Conservation (phyloP, 1,140 invertebrate species). For the Panulirus ornatus region DNA sequence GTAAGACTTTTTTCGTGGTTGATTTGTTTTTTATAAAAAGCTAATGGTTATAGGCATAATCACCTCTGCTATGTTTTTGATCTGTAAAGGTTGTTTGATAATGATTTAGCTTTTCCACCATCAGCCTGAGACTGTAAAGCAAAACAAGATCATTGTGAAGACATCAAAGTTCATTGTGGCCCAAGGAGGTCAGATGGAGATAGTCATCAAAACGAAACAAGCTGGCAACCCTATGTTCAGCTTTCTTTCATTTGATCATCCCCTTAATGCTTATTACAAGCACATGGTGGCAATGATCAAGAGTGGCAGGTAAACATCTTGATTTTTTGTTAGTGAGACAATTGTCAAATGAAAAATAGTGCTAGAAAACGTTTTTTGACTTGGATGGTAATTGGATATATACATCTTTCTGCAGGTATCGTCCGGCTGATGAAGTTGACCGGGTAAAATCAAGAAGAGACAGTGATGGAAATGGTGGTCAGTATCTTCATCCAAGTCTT, state of each 20-base stretch:
- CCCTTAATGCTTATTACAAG: constrained; percentile 94
- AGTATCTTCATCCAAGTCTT: constrained; percentile 91
- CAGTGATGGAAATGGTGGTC: constrained; percentile 80
- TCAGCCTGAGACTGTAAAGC: constrained; percentile 94
- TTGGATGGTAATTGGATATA: background rate
- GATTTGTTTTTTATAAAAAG: no score
- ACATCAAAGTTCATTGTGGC: constrained; percentile 95
- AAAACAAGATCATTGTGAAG: constrained; percentile 96
- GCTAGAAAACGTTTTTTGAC: no score
- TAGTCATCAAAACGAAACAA: constrained; percentile 98
- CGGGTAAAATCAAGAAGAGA: constrained; percentile 77
- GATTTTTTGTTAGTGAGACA: no score
- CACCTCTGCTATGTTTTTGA: no score
- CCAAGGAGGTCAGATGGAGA: constrained; percentile 98
- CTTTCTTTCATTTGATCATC: constrained; percentile 92
- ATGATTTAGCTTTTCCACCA: constrained; percentile 77
- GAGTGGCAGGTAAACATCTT: constrained; percentile 84
- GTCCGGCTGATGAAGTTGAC: constrained; percentile 76
- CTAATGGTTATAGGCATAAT: no score
- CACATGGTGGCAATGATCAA: constrained; percentile 90
- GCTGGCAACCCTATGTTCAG: constrained; percentile 94
- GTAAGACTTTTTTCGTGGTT: constrained; percentile 83
- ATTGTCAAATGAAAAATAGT: no score
- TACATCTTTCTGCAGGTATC: constrained; percentile 27
- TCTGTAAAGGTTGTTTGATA: no score